Evolutionary conservation across 2,113 vertebrate species (phyloP), one percentile per base, ranked within the genome.

Genomic region (Chaetorhynchus papuensis): DNA sequence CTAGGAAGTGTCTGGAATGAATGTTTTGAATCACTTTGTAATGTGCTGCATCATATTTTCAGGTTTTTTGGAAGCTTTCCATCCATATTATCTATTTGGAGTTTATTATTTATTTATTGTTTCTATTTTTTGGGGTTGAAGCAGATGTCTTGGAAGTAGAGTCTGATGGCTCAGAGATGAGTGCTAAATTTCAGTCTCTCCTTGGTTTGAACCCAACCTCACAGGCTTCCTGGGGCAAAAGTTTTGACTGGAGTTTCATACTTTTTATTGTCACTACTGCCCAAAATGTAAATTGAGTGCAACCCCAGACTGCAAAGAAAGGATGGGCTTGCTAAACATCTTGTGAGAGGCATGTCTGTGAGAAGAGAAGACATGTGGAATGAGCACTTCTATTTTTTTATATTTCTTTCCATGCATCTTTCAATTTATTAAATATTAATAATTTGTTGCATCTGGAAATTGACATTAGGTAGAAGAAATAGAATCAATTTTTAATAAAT

Each of bases 401-500:
- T 77, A 69, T 77, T 89, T 96, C 37, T 90, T 87, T 83, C 50
- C 42, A 80, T 90, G 83, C 41, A 85, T 89, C 60, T 96, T 94
- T 96, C 71, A 94, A 89, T 95, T 94, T 94, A 96, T 95, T 92
- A 93, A 92, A 92, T 93, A 94, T 97, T 89, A 90, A 97, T 95
- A 94, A 94, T 94, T 95, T 79, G 89, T 87, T 90, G 59, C 60
- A 88, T 75, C 76, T 95, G 69, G 61, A 93, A 95, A 94, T 84
- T 84, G 68, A 95, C 87, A 84, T 95, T 88, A 91, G 79, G 91
- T 83, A 94, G 93, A 91, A 96, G 88, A 96, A 96, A 95, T 81
- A 93, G 68, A 94, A 97, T 97, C 64, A 94, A 97, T 97, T 96
- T 97, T 97, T 96, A 96, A 97, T 97, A 97, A 95, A 96, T 94